Base-by-base conservation (phyloP, 2,888 invertebrate genomes). In the Diaphora mendica region DNA sequence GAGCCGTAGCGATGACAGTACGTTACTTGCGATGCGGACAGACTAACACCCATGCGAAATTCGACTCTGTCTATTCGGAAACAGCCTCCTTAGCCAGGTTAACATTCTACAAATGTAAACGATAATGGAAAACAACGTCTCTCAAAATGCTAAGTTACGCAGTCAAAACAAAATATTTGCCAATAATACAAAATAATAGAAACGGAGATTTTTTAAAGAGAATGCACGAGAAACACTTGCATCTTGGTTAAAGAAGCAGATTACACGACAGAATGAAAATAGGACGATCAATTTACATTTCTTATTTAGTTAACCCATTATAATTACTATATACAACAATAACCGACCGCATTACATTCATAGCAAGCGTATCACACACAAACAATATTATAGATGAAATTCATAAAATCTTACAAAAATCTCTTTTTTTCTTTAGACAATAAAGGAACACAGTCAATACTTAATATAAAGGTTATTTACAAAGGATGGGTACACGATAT, bases 391-490 rank as follows among this genome's bases (percentile, higher is more conserved):
- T 70, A 74, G 78, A 76, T 74, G 82, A 82, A 84, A 85, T 83
- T 85, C 82, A 83, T 87, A 88, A 85, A 85, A 84, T 85, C 85
- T 84, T 87, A 88, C 85, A 87, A 88, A 89, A 87, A 80, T 85
- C 79, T 78, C 73, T 71, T 74, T 72, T 74, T 82, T 73, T 82
- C 79, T 85, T 85, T 85, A 80, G 75, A 81, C 85, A 87, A 85
- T 74, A 89, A 90, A 92, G 92, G 91, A 92, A 92, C 92, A 92
- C 92, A 91, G 91, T 91, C 74, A 81, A 83, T 80, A 80, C 82
- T 86, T 86, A 87, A 55, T 72, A 26, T 82, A 82, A 75, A 81
- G 76, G 76, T 71, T 92, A 92, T 91, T 81, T 92, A 92, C 91
- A 92, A 76, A 82, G 90, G 90, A 91, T 88, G 88, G 90, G 75